Evolutionary conservation across 1,140 invertebrate species (phyloP).

Genomic region (Chlorops oryzae): DNA sequence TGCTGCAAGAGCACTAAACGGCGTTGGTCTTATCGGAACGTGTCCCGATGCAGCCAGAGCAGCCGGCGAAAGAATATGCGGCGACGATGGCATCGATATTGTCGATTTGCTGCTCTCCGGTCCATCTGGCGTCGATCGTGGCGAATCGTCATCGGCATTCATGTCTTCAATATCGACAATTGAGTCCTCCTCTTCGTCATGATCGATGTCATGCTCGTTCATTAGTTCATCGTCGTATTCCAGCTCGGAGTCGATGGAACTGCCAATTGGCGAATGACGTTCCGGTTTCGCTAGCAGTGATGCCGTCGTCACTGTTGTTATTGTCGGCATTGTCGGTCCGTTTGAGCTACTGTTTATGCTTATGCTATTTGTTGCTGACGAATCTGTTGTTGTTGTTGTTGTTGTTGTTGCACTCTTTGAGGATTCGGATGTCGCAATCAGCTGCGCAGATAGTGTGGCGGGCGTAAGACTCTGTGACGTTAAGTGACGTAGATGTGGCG

Average conservation of each 20-base stretch:
- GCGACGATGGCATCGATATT: slow-evolving; percentile 36
- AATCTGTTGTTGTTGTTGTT: slow-evolving; percentile 24
- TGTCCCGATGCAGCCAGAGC: slow-evolving; percentile 47
- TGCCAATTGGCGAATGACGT: slow-evolving; percentile 43
- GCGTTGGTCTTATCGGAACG: slow-evolving; percentile 59
- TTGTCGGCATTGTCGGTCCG: slow-evolving; percentile 4
- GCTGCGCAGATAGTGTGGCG: slow-evolving; percentile 1
- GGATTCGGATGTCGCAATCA: neutral
- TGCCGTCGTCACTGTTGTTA: slow-evolving; percentile 8
- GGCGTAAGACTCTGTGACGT: slow-evolving; percentile 2
- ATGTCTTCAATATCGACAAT: slow-evolving; percentile 64
- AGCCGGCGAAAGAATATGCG: slow-evolving; percentile 40
- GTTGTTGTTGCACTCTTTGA: slow-evolving; percentile 2
- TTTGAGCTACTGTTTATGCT: neutral
- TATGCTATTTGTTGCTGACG: slow-evolving; percentile 8
- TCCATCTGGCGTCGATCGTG: slow-evolving; percentile 43
- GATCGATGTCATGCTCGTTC: slow-evolving; percentile 57
- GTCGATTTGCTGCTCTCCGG: slow-evolving; percentile 41
- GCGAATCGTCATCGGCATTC: slow-evolving; percentile 50
- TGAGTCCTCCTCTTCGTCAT: slow-evolving; percentile 60
- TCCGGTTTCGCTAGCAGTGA: slow-evolving; percentile 30
- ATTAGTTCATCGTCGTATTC: slow-evolving; percentile 56
- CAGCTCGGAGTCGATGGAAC: slow-evolving; percentile 51
- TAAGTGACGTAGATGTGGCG: slow-evolving; percentile 17
- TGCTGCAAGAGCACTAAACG: slow-evolving; percentile 60